Percentiles rank a stretch among this genome's conserved stretches.
These are phyloP conservation scores for Paramormyrops kingsleyae DNA, from an alignment of 2,113 vertebrate species.

Conservation along the genomic window DNA sequence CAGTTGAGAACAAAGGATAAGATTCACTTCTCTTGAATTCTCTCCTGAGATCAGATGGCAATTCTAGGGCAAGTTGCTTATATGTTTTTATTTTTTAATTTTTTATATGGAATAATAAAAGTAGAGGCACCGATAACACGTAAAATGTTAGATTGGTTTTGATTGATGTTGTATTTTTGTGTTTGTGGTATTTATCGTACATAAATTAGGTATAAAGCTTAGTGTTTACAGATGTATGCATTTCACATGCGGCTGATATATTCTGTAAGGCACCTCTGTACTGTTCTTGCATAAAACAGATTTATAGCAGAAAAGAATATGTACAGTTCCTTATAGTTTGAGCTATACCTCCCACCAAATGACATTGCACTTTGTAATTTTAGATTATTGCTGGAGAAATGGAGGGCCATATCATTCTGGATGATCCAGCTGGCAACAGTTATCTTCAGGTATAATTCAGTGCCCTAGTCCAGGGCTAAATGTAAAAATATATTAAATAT, in stretches of 20 bases:
- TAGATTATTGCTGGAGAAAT: slow-evolving; percentile 65
- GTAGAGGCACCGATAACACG: background rate
- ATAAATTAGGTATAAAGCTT: background rate
- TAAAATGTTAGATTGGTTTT: background rate
- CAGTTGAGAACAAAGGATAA: background rate
- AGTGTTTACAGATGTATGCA: background rate
- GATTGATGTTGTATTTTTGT: background rate
- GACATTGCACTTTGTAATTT: background rate
- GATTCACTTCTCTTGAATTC: background rate
- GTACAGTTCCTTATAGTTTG: background rate
- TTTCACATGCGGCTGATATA: background rate
- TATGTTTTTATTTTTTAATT: background rate
- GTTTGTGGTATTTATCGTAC: background rate
- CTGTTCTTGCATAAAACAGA: background rate
- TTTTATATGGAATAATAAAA: background rate
- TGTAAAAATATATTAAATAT: background rate
- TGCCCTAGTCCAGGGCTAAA: background rate
- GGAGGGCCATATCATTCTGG: slow-evolving; percentile 68
- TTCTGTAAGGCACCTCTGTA: background rate
- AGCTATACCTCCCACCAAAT: background rate
- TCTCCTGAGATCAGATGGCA: background rate
- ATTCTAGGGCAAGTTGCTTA: background rate
- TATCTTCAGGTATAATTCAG: slow-evolving; percentile 73
- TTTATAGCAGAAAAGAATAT: background rate
- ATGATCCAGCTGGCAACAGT: slow-evolving; percentile 92